Evolutionary conservation across 2,113 vertebrate genomes (phyloP), one percentile per base, ranked within the genome.

Genomic region (Cacatua alba): DNA sequence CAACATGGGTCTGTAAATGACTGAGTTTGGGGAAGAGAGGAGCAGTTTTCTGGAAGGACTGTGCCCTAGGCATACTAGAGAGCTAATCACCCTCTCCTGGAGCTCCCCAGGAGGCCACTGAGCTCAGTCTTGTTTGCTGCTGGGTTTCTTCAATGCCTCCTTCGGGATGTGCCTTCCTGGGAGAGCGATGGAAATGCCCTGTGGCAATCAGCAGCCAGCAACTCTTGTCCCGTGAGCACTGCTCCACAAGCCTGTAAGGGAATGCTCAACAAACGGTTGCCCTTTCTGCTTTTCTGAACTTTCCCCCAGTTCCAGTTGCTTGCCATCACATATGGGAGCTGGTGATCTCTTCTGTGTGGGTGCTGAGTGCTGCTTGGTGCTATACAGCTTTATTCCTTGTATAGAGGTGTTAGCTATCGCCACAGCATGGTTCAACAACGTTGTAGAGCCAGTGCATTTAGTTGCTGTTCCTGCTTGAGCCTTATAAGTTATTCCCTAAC

Each of bases 241-340:
- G 18, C 18, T 88, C 13, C 29, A 41, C 18, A 53, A 0, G 0
- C 1, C n/a, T 48, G 15, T 3, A 43, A 21, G 7, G 39, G 11
- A 60, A 41, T 3, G 1, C 4, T 48, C 20, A 53, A 33, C 17
- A 48, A 78, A 82, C 3, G 19, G 8, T 55, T 79, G 13, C 20
- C 67, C 2, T 31, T 91, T 82, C 28, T 82, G 43, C 14, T 57
- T 79, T 62, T 15, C 18, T 15, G 29, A 81, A 6, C 24, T 52
- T 52, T 82, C 21, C 21, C 5, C 17, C 10, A 25, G 15, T 49
- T 72, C 29, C 2, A 0, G 7, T 28, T 51, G 10, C 41, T 6
- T 39, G 7, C 15, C 17, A 37, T 55, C 31, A 53, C 0, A 0
- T 48, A 13, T 20, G 17, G 65, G 35, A 68, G 33, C 24, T 57